Evolutionary conservation across 1,140 invertebrate species (phyloP).

Genomic region (Rhagoletis zephyria): DNA sequence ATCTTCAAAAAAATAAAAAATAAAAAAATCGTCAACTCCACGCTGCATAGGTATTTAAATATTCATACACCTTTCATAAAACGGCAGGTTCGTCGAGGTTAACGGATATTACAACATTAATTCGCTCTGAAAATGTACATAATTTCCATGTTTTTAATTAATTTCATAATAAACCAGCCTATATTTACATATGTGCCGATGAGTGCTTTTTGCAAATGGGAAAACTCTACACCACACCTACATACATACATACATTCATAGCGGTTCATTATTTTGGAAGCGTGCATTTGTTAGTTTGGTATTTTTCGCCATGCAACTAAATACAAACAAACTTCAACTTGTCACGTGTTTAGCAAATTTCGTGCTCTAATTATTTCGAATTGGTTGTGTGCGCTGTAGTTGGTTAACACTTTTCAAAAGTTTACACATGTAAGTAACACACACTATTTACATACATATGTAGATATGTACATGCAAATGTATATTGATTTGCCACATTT

Average conservation of each 20-base stretch:
- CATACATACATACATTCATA: no score
- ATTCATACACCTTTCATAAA: not conserved
- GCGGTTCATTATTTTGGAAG: not conserved
- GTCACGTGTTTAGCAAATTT: constrained; percentile 8
- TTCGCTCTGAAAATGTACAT: not conserved
- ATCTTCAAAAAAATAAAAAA: no score
- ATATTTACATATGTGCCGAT: no score
- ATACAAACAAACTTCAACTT: not conserved
- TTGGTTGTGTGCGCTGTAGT: not conserved
- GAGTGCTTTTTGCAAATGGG: no score
- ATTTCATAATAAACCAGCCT: no score
- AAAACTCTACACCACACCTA: no score
- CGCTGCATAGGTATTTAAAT: not conserved
- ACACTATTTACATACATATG: not conserved
- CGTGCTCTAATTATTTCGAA: not conserved
- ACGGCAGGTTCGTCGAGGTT: not conserved
- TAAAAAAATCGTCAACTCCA: no score
- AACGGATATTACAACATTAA: not conserved
- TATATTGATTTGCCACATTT: not conserved
- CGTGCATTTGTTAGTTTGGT: not conserved
- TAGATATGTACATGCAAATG: not conserved
- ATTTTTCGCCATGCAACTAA: not conserved
- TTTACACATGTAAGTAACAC: not conserved
- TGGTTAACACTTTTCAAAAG: not conserved
- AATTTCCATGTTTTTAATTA: not conserved